phyloP scores from a whole-genome alignment of 2,888 invertebrate species.

The Cryptus viduatorius region DNA sequence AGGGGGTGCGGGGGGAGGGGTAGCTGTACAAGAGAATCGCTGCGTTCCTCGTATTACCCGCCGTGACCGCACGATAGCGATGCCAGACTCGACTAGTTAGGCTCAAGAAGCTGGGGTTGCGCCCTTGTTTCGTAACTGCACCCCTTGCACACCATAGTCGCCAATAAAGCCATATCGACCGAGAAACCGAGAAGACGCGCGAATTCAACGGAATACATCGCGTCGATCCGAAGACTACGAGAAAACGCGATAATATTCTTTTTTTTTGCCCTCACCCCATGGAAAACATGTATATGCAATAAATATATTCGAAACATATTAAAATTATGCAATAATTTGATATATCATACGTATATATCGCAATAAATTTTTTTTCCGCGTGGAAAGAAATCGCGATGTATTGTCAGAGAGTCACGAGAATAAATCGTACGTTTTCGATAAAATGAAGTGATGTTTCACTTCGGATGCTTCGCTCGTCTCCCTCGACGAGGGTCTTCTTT shows the following conservation, averaged over 20 bases:
- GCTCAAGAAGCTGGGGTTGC: not conserved
- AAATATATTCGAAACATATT: too few species aligned
- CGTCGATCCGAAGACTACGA: not conserved
- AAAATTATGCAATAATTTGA: too few species aligned
- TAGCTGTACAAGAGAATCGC: constrained; percentile 40
- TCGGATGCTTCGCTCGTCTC: not conserved
- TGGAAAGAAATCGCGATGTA: not conserved
- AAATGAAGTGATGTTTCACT: not conserved
- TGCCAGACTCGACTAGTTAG: not conserved
- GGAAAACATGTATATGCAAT: too few species aligned
- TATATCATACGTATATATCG: too few species aligned
- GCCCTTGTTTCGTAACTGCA: not conserved
- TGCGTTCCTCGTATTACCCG: constrained; percentile 37
- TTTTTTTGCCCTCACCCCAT: not conserved
- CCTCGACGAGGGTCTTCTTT: constrained; percentile 10
- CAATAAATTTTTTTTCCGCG: too few species aligned
- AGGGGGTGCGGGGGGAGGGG: not conserved
- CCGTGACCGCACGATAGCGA: constrained; percentile 36
- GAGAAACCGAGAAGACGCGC: not conserved
- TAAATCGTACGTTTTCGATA: not conserved
- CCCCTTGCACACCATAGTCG: not conserved
- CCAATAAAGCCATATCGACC: constrained; percentile 8
- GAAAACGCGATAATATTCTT: not conserved
- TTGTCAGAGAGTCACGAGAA: not conserved
- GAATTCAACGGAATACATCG: not conserved